Evolutionary conservation across 2,888 invertebrate genomes (phyloP).

Genomic region (Mycalesis mineus): DNA sequence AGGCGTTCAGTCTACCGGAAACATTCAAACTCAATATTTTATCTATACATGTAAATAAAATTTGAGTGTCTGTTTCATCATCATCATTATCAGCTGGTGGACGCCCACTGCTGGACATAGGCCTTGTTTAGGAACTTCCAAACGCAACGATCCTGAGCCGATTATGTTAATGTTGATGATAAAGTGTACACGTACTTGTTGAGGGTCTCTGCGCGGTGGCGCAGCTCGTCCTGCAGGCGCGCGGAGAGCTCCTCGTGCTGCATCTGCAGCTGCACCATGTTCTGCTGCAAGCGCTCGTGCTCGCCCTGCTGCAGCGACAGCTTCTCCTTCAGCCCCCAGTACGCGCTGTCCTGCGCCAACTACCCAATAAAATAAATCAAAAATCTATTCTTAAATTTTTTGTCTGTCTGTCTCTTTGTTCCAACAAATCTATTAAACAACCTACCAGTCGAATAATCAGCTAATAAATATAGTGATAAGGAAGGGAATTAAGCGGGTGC

Average conservation of each 20-base stretch:
- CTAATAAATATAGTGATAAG: no score
- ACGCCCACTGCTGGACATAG: no score
- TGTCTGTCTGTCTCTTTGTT: no score
- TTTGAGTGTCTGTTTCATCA: neutral
- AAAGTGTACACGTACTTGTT: constrained; percentile 46
- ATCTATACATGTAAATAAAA: neutral
- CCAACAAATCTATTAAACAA: no score
- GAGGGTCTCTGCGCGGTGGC: constrained; percentile 57
- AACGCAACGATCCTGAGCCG: neutral
- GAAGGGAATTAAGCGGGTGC: no score
- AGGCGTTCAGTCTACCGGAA: constrained; percentile 38
- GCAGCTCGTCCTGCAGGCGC: constrained; percentile 57
- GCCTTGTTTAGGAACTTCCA: no score
- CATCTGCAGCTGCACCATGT: constrained; percentile 68
- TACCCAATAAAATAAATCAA: constrained; percentile 24
- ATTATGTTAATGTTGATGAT: neutral
- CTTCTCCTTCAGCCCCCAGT: constrained; percentile 63
- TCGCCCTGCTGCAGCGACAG: constrained; percentile 51
- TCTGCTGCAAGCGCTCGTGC: constrained; percentile 62
- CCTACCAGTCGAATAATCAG: no score
- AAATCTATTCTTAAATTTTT: no score
- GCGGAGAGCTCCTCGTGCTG: constrained; percentile 60
- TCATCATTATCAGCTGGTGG: neutral
- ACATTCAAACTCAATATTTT: neutral
- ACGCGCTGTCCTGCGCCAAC: constrained; percentile 66